Evolutionary conservation across 2,888 invertebrate genomes (phyloP), one percentile per base, ranked within the genome.

Genomic region (Epiblema foenella): DNA sequence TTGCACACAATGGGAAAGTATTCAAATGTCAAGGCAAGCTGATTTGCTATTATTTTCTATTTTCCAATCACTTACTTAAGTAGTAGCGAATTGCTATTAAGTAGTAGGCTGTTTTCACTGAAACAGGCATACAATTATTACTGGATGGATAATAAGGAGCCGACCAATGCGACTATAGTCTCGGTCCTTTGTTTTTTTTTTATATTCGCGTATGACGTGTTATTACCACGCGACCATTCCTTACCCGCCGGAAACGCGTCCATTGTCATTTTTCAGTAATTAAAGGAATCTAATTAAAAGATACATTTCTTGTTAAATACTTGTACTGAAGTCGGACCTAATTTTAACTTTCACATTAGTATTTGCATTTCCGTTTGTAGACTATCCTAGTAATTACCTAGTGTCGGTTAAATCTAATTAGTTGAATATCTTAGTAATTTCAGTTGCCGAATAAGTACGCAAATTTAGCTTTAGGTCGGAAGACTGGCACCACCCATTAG

Each of bases 21-120:
- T 60, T 54, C 56, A 65, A 46, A 65, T 65, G 56, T 65, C 65
- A 65, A 65, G 65, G 52, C 64, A 39, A 65, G 46, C 15, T 54
- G 46, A 56, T 56, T 56, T 65, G 42, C 65, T 56, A 56, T 68
- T 68, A 68, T 68, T 68, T 20, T 42, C 51, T 37, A 60, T 68
- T 70, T 65, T 59, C 59, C 59, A 42, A 65, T 70, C 51, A 59
- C 65, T 62, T 63, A 68, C 54, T 67, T 69, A 64, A 59, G 59
- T 58, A 64, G 57, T 59, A 54, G 52, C 29, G 42, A 70, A 70
- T 70, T 65, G 59, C 65, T 70, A 65, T 18, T 54, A 65, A 65
- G 65, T 64, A 17, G 59, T 64, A 17, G 54, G 29, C 52, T 24
- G 33, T 70, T 64, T 65, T 59, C 49, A 70, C 59, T 33, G 65